A percentile compares a stretch with the other conserved stretches of the same genome.
These are phyloP conservation scores for Lymantria dispar DNA, from an alignment of 2,888 invertebrate genomes.

Conservation along the genomic window DNA sequence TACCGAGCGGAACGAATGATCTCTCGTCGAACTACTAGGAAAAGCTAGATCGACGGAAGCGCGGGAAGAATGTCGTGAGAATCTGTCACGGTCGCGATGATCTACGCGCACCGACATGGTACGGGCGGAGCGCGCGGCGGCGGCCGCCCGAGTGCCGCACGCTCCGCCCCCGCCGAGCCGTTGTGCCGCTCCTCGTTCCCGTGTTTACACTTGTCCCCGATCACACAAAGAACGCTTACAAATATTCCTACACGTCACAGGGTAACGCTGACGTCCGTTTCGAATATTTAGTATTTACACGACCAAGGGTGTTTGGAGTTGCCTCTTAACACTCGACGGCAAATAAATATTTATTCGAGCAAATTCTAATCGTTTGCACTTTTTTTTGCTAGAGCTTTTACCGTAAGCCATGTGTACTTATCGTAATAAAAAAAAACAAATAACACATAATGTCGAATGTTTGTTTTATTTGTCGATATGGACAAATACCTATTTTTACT, in stretches of 20 bases:
- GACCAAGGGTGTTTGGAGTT: slow-evolving; percentile 59
- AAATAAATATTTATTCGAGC: slow-evolving; percentile 51
- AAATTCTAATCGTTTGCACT: neutral
- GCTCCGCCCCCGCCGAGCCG: slow-evolving; percentile 42
- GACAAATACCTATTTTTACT: too few relatives aligned
- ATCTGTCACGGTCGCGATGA: slow-evolving; percentile 74
- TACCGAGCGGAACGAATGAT: slow-evolving; percentile 74
- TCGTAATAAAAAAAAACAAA: too few relatives aligned
- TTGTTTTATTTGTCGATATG: too few relatives aligned
- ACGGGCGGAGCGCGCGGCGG: slow-evolving; percentile 76
- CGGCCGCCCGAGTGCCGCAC: slow-evolving; percentile 76
- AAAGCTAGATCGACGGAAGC: slow-evolving; percentile 74
- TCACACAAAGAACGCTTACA: slow-evolving; percentile 69
- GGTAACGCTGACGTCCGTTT: slow-evolving; percentile 53
- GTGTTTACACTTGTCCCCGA: slow-evolving; percentile 73
- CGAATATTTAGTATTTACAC: slow-evolving; percentile 60
- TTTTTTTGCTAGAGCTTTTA: too few relatives aligned
- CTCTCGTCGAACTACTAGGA: slow-evolving; percentile 67
- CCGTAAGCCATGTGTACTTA: too few relatives aligned
- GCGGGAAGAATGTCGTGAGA: slow-evolving; percentile 77
- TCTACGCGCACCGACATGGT: slow-evolving; percentile 78
- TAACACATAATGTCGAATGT: too few relatives aligned
- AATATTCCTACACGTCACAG: slow-evolving; percentile 64
- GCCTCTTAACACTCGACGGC: slow-evolving; percentile 49
- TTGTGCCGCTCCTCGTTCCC: slow-evolving; percentile 53